phyloP scores from a whole-genome alignment of 2,888 invertebrate genomes.

The Callyntrura sp. region DNA sequence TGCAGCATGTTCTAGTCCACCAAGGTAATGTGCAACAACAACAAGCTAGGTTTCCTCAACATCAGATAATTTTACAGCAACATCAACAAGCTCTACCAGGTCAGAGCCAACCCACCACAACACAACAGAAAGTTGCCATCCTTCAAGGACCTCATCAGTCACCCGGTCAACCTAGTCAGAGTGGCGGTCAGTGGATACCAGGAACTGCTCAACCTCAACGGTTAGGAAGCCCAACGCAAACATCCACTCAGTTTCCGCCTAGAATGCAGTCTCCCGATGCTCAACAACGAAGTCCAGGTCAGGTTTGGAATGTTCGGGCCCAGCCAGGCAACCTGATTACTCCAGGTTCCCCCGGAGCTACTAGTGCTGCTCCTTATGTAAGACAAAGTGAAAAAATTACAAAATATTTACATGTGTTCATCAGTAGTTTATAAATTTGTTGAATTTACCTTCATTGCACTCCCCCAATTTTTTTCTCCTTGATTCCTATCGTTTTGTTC shows the following conservation, averaged over 20 bases:
- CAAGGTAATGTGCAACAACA: slow-evolving; percentile 75
- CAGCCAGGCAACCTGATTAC: slow-evolving; percentile 38
- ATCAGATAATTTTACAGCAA: slow-evolving; percentile 80
- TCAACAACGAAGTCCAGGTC: slow-evolving; percentile 70
- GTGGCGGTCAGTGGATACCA: slow-evolving; percentile 66
- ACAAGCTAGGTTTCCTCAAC: slow-evolving; percentile 72
- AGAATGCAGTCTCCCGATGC: slow-evolving; percentile 66
- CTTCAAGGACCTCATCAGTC: slow-evolving; percentile 76
- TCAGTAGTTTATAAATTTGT: neutral
- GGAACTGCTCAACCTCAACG: slow-evolving; percentile 65
- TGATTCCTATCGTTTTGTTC: slow-evolving; percentile 44
- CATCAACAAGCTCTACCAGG: slow-evolving; percentile 69
- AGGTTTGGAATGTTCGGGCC: slow-evolving; percentile 71
- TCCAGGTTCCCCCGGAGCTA: slow-evolving; percentile 60
- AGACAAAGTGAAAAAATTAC: slow-evolving; percentile 37
- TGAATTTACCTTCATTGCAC: slow-evolving; percentile 50
- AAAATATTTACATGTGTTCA: neutral
- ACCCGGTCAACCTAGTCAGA: slow-evolving; percentile 47
- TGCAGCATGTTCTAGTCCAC: slow-evolving; percentile 83
- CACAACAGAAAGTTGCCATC: slow-evolving; percentile 74
- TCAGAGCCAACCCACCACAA: slow-evolving; percentile 32
- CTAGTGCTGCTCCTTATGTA: slow-evolving; percentile 65
- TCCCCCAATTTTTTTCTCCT: slow-evolving; percentile 56
- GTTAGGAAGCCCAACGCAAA: slow-evolving; percentile 72
- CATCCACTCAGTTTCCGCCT: slow-evolving; percentile 59